Evolutionary conservation across 2,113 vertebrate species (phyloP).

Genomic region (Calidris pygmaea): DNA sequence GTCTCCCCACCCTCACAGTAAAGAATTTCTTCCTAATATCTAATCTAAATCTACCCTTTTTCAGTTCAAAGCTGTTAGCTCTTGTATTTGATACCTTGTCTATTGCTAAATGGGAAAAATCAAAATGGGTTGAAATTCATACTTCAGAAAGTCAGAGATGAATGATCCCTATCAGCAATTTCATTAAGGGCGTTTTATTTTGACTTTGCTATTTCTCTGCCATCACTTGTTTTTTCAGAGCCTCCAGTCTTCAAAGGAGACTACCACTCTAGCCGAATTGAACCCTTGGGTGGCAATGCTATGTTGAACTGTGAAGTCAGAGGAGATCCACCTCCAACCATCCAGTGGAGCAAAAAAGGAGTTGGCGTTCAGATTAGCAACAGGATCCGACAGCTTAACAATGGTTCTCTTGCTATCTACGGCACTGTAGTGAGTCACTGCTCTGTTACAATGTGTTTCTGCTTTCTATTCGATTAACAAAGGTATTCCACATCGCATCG

Average conservation of each 20-base stretch:
- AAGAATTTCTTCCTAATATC: not conserved
- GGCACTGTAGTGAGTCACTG: constrained; percentile 86
- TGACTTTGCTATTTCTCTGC: not conserved
- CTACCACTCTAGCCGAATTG: constrained; percentile 84
- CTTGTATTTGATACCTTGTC: not conserved
- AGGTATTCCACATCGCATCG: not conserved
- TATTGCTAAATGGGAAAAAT: not conserved
- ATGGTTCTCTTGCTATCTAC: constrained; percentile 94
- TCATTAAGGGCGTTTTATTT: not conserved
- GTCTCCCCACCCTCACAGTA: rapidly evolving
- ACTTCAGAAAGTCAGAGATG: not conserved
- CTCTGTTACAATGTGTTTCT: not conserved
- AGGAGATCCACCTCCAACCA: constrained; percentile 90
- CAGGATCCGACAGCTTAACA: constrained; percentile 86
- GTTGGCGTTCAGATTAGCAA: constrained; percentile 80
- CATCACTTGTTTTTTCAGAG: constrained; percentile 72
- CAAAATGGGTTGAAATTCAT: not conserved
- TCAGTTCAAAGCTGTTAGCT: not conserved
- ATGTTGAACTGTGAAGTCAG: constrained; percentile 92
- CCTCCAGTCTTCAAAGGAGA: constrained; percentile 93
- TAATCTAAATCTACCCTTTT: not conserved
- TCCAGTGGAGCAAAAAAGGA: constrained; percentile 92
- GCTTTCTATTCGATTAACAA: not conserved
- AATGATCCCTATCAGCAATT: not conserved
- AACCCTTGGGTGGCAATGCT: constrained; percentile 90